Percentiles rank a stretch among this genome's conserved stretches.
Evolutionary conservation across 2,113 vertebrate species (phyloP).

Genomic region (Australoheros scitulus): DNA sequence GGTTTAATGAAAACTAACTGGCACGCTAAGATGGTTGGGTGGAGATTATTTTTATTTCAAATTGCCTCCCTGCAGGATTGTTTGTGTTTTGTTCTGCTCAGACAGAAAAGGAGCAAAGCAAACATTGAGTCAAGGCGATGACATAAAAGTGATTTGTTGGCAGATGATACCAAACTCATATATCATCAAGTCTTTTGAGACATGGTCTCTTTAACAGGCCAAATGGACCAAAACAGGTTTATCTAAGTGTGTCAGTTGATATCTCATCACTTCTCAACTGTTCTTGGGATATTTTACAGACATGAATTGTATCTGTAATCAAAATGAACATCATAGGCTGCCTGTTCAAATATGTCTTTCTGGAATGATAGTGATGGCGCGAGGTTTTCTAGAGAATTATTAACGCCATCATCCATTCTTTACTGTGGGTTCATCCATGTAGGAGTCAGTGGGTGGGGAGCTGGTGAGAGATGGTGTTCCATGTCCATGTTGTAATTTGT

Average conservation of each 20-base stretch:
- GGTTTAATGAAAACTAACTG: slow-evolving; percentile 72
- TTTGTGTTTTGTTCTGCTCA: slow-evolving; percentile 32
- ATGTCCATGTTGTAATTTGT: slow-evolving; percentile 41
- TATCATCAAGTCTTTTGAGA: slow-evolving; percentile 48
- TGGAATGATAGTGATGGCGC: background rate
- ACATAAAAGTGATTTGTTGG: slow-evolving; percentile 59
- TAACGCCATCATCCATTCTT: background rate
- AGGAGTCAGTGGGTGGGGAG: slow-evolving; percentile 29
- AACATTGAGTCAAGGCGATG: slow-evolving; percentile 39
- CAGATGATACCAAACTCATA: slow-evolving; percentile 53
- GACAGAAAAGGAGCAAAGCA: slow-evolving; percentile 5
- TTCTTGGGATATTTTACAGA: slow-evolving; percentile 17
- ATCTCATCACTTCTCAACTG: slow-evolving; percentile 41
- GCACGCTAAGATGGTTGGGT: slow-evolving; percentile 61
- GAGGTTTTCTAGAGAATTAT: slow-evolving; percentile 12
- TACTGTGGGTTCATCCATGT: background rate
- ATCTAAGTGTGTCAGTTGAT: slow-evolving; percentile 43
- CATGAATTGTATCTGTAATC: slow-evolving; percentile 16
- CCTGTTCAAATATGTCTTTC: slow-evolving; percentile 19
- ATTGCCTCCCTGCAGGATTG: slow-evolving; percentile 32
- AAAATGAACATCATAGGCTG: slow-evolving; percentile 2
- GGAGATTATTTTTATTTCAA: slow-evolving; percentile 69
- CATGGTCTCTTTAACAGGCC: slow-evolving; percentile 46
- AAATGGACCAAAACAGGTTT: slow-evolving; percentile 41
- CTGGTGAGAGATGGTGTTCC: slow-evolving; percentile 47